Conservation (phyloP, 2,888 invertebrate genomes). For the Agapostemon virescens region DNA sequence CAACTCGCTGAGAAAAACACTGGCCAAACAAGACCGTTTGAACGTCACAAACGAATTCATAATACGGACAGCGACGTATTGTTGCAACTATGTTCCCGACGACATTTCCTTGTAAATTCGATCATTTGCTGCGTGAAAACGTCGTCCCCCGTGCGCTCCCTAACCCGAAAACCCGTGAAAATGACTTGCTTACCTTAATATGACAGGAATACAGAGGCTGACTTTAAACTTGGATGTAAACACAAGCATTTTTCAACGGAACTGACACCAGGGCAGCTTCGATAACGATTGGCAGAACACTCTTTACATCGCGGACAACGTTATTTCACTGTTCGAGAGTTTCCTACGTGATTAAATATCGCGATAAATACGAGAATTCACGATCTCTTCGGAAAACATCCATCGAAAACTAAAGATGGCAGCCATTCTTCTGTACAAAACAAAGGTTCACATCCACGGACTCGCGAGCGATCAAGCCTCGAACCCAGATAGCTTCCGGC, state of each 20-base stretch:
- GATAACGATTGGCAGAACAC: constrained; percentile 78
- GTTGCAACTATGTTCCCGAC: constrained; percentile 22
- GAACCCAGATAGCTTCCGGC: constrained; percentile 76
- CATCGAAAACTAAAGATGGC: constrained; percentile 91
- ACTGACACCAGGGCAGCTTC: constrained; percentile 79
- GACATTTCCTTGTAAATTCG: constrained; percentile 25
- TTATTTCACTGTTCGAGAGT: constrained; percentile 78
- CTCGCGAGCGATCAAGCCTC: constrained; percentile 77
- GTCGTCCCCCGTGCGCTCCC: constrained; percentile 11
- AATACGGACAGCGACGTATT: constrained; percentile 40
- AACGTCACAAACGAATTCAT: constrained; percentile 62
- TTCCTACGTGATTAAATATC: constrained; percentile 77
- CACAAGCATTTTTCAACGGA: constrained; percentile 84
- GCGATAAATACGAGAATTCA: constrained; percentile 75
- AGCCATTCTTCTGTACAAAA: constrained; percentile 92
- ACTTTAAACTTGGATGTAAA: constrained; percentile 88
- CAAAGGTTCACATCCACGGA: constrained; percentile 83
- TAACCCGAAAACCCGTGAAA: constrained; percentile 24
- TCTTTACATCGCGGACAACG: constrained; percentile 80
- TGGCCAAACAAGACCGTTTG: constrained; percentile 42
- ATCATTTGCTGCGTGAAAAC: constrained; percentile 5
- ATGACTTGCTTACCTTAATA: constrained; percentile 81
- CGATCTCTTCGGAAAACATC: constrained; percentile 86
- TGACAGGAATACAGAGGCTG: constrained; percentile 85
- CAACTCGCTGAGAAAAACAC: constrained; percentile 24